A percentile compares a stretch with the other conserved stretches of the same genome.
Evolutionary conservation across 2,797 vertebrate genomes (phyloP).

Genomic region (Halcyon leucocephala): DNA sequence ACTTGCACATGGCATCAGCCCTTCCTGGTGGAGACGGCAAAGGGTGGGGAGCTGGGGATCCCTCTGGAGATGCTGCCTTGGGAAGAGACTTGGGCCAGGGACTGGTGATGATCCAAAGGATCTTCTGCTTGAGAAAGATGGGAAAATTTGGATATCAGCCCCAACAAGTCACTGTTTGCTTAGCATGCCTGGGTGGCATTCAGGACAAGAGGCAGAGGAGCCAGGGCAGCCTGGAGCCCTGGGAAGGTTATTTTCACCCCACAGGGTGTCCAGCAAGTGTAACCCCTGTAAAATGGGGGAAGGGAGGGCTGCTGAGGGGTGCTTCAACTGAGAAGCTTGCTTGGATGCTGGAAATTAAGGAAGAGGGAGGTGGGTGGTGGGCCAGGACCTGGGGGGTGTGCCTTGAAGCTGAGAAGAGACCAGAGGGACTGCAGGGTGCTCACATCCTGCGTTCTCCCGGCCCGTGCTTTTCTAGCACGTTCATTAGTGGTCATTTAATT

Average conservation of each 20-base stretch:
- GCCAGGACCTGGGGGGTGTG: neutral
- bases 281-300: neutral
- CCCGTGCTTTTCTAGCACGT: accelerated
- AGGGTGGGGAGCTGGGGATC: neutral
- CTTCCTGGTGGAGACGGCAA: neutral
- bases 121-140: neutral
- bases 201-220: neutral
- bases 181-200: neutral
- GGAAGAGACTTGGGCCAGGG: neutral
- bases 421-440: neutral
- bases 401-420: neutral
- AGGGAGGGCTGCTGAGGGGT: neutral
- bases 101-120: neutral
- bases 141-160: neutral
- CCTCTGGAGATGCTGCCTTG: neutral
- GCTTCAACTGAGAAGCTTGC: neutral
- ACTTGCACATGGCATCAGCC: neutral
- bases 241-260: neutral
- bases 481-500: neutral
- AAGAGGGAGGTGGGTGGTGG: neutral
- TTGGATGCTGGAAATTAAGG: neutral
- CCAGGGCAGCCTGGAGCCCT: neutral
- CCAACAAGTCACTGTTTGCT: neutral
- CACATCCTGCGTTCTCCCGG: accelerated
- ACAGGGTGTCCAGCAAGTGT: neutral